Evolutionary conservation across 2,888 invertebrate genomes (phyloP).

Genomic region (Macrosoma leucophasiata): DNA sequence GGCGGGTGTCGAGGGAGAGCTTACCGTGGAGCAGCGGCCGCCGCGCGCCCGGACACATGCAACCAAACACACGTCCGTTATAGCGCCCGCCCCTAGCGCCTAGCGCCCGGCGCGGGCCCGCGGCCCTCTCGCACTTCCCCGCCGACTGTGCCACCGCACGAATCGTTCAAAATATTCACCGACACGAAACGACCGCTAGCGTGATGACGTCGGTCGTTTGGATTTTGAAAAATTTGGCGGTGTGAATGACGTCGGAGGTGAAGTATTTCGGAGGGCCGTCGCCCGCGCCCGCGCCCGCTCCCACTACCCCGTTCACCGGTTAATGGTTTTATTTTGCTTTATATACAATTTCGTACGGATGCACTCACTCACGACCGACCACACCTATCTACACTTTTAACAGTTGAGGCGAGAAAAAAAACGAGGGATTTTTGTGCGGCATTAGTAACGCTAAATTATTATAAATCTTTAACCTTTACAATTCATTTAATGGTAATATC

Average conservation of each 20-base stretch:
- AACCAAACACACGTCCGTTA: slow-evolving; percentile 54
- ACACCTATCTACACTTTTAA: too few relatives aligned
- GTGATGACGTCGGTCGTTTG: slow-evolving; percentile 11
- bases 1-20: slow-evolving; percentile 43
- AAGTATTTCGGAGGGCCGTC: too few relatives aligned
- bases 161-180: too few relatives aligned
- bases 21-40: slow-evolving; percentile 49
- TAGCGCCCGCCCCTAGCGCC: slow-evolving; percentile 19
- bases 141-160: neutral
- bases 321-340: neutral
- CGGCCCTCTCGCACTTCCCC: slow-evolving; percentile 1
- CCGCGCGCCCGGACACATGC: slow-evolving; percentile 49
- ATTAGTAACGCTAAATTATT: too few relatives aligned
- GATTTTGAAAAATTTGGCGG: slow-evolving; percentile 3
- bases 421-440: too few relatives aligned
- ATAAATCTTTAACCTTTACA: too few relatives aligned
- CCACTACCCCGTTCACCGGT: neutral
- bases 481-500: too few relatives aligned
- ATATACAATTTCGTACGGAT: too few relatives aligned
- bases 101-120: slow-evolving; percentile 14
- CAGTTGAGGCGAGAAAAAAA: too few relatives aligned
- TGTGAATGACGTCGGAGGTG: slow-evolving; percentile 1
- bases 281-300: slow-evolving; percentile 4
- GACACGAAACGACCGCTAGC: too few relatives aligned
- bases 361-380: too few relatives aligned